Conservation (phyloP, 2,797 vertebrate genomes). For the Benthosema pterotum region DNA sequence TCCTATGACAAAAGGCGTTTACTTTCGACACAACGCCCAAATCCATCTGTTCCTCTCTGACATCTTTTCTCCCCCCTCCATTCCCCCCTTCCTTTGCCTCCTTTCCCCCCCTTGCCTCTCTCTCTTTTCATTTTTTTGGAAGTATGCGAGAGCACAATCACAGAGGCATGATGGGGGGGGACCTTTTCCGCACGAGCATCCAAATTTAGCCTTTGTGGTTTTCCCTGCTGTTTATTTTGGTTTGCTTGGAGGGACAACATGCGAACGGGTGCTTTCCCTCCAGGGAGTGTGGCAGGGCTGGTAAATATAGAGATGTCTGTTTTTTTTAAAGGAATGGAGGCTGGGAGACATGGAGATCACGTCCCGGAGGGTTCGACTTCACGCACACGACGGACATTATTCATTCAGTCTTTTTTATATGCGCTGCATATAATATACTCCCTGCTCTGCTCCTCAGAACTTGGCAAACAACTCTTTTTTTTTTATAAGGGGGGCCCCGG, state of each 20-base stretch:
- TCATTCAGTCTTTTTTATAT: slow-evolving; percentile 51
- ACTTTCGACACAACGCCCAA: slow-evolving; percentile 38
- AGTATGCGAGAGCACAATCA: slow-evolving; percentile 72
- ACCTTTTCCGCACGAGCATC: slow-evolving; percentile 74
- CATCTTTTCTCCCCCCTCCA: slow-evolving; percentile 48
- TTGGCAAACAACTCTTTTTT: slow-evolving; percentile 56
- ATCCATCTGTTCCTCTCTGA: slow-evolving; percentile 56
- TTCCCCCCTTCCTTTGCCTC: slow-evolving; percentile 50
- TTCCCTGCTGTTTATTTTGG: slow-evolving; percentile 79
- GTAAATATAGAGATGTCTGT: slow-evolving; percentile 75
- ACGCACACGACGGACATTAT: slow-evolving; percentile 33
- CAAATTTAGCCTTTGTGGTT: slow-evolving; percentile 78
- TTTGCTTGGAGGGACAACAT: slow-evolving; percentile 76
- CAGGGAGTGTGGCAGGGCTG: slow-evolving; percentile 63
- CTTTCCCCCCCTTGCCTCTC: slow-evolving; percentile 38
- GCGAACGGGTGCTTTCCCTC: slow-evolving; percentile 79
- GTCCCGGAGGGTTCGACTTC: slow-evolving; percentile 57
- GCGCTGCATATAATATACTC: slow-evolving; percentile 12
- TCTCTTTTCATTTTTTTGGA: slow-evolving; percentile 37
- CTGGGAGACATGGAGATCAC: slow-evolving; percentile 56
- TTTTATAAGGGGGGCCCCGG: slow-evolving; percentile 21
- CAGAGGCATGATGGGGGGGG: slow-evolving; percentile 54
- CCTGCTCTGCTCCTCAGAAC: slow-evolving; percentile 16
- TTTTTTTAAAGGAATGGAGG: slow-evolving; percentile 70
- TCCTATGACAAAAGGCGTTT: slow-evolving; percentile 22